Conservation (phyloP, 2,113 vertebrate genomes). For the Amazona vittata region DNA sequence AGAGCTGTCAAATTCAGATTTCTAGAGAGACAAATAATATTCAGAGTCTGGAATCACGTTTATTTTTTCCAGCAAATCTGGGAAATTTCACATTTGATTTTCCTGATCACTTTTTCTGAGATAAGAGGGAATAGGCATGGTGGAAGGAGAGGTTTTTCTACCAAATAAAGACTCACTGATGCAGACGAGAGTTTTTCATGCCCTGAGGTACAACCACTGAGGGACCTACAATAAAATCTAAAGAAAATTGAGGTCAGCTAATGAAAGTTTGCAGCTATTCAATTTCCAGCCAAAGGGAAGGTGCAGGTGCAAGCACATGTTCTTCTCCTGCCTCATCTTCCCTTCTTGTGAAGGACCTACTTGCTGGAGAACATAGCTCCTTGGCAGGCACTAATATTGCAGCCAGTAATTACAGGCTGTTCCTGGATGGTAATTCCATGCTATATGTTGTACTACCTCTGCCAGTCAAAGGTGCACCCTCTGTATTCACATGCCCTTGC, state of each 20-base stretch:
- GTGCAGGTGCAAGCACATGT: not conserved
- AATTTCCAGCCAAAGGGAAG: not conserved
- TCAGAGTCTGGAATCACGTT: not conserved
- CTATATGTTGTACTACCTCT: fast-evolving
- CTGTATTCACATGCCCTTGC: not conserved
- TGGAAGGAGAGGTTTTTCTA: not conserved
- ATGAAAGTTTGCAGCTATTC: not conserved
- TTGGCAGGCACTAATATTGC: not conserved
- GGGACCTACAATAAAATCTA: not conserved
- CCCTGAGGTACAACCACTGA: not conserved
- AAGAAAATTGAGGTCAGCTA: not conserved
- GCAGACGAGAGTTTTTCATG: not conserved
- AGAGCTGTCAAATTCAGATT: not conserved
- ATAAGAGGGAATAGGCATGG: not conserved
- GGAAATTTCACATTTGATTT: not conserved
- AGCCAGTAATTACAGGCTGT: not conserved
- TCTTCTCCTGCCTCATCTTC: not conserved
- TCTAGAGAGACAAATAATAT: not conserved
- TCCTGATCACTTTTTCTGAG: not conserved
- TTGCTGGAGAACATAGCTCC: not conserved
- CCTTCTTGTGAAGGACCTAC: not conserved
- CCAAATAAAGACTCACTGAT: not conserved
- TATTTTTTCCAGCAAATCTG: not conserved
- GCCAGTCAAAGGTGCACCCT: not conserved
- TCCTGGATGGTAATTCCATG: not conserved